Evolutionary conservation across 2,113 vertebrate species (phyloP), one percentile per base, ranked within the genome.

Genomic region (Pomatostomus ruficeps): DNA sequence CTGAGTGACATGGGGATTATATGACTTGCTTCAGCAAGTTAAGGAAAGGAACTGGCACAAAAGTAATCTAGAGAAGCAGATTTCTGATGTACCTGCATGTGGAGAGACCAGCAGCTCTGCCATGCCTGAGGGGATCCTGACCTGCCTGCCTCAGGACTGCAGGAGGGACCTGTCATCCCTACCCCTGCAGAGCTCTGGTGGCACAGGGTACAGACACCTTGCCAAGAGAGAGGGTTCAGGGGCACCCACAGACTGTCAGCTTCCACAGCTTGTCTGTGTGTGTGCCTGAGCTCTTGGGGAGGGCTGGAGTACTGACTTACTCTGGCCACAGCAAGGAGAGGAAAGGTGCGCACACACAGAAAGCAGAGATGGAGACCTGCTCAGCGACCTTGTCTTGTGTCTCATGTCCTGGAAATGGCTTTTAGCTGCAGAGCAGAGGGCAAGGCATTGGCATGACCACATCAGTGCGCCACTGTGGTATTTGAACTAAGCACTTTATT

Each of bases 191-290:
- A 76, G 14, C 43, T n/a, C 40, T 3, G 6, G 29, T 72, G 70
- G 40, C 70, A 55, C 6, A 31, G 42, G n/a, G 36, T 18, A 59
- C n/a, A 43, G 26, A 21, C 59, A 33, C 40, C 43, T 42, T 31
- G 65, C 10, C n/a, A 71, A 74, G 54, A 8, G 35, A 77, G 59
- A 71, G 28, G 28, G 26, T 46, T 74, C 40, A 46, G 70, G 36
- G 43, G 23, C 33, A 62, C 38, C 5, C 62, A 31, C 3, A 10
- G 76, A 20, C 73, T 55, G 42, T 23, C 59, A 65, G 0, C 52
- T 63, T 45, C 48, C 52, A 54, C 23, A 51, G 0, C 11, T 43
- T 24, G 8, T 11, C 22, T 7, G 1, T 49, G 20, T 1, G 1
- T 23, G 25, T 38, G 20, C n/a, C 40, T 40, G 29, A 75, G 43